Evolutionary conservation across 2,888 invertebrate genomes (phyloP), one percentile per base, ranked within the genome.

Genomic region (Xylocampa areola): DNA sequence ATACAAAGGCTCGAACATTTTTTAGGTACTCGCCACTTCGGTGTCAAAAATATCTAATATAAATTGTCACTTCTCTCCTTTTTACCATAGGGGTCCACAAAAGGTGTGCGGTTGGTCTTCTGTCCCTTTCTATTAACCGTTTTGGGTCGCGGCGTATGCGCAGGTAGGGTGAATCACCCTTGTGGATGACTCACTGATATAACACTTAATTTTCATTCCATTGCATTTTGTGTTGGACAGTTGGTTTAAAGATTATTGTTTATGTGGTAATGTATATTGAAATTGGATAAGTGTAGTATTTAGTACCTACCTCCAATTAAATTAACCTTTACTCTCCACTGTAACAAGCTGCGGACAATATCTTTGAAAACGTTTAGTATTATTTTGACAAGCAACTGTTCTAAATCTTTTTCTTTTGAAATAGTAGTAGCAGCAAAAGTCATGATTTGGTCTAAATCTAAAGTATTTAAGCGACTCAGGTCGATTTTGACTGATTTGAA

Each of bases 131-230:
- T 73, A 50, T 65, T 59, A 65, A 76, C 73, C 51, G 73, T 70
- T 64, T 59, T 33, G 49, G 57, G 65, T 45, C 32, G 25, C 60
- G 16, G 71, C 74, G 73, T 54, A 21, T 33, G 71, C 72, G 77
- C 84, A 83, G 84, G 84, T 84, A 84, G 73, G 74, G 72, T 82
- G 80, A 80, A 44, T 81, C 81, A 80, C 65, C 70, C 68, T 61
- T 49, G 62, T 59, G 54, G 65, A 54, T 71, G 74, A 72, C 64
- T 68, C 73, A 71, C 47, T 59, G 58, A 54, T 58, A 58, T 66
- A 65, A 59, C 43, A 49, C 37, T 58, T 52, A 33, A 53, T 58
- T 45, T 39, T 45, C 39, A 40, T 55, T 70, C 47, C 76, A 66
- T 68, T 68, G 60, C 77, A 23, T 32, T 16, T 67, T 59, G 21